These are phyloP conservation scores for Semnornis frantzii DNA, from an alignment of 2,113 vertebrate species.

Conservation along the genomic window DNA sequence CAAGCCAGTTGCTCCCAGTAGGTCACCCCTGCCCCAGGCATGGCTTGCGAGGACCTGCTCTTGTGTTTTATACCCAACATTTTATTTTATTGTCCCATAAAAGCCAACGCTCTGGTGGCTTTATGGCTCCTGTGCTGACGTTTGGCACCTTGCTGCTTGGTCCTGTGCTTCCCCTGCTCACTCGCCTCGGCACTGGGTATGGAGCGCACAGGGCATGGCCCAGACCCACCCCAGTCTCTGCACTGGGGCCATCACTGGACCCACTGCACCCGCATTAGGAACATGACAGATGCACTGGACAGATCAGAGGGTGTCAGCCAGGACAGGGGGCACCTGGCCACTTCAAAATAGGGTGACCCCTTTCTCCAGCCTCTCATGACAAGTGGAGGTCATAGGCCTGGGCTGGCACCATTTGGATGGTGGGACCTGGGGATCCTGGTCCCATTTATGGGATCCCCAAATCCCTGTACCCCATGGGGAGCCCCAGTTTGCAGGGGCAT, in stretches of 20 bases:
- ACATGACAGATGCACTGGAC: accelerated
- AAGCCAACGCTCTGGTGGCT: slow-evolving; percentile 35
- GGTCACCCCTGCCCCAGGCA: neutral
- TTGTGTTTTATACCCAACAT: slow-evolving; percentile 41
- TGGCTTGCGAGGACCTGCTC: neutral
- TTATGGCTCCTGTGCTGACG: slow-evolving; percentile 3
- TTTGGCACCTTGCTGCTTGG: neutral
- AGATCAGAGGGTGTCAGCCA: neutral
- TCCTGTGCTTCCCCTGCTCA: neutral
- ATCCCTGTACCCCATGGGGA: neutral
- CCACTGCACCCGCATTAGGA: neutral
- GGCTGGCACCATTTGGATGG: neutral
- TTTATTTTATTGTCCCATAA: slow-evolving; percentile 59
- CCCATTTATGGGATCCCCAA: neutral
- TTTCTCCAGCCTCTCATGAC: neutral
- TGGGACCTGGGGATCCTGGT: neutral
- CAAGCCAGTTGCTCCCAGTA: neutral
- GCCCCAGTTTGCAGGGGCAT: neutral
- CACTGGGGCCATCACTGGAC: accelerated
- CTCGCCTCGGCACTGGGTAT: neutral
- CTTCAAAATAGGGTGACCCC: neutral
- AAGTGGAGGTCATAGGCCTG: accelerated
- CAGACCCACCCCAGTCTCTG: neutral
- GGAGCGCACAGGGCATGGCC: neutral
- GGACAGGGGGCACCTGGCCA: no score